Percentiles rank a stretch among this genome's conserved stretches.
phyloP scores from a whole-genome alignment of 2,888 invertebrate genomes.

The Melanchra persicariae region DNA sequence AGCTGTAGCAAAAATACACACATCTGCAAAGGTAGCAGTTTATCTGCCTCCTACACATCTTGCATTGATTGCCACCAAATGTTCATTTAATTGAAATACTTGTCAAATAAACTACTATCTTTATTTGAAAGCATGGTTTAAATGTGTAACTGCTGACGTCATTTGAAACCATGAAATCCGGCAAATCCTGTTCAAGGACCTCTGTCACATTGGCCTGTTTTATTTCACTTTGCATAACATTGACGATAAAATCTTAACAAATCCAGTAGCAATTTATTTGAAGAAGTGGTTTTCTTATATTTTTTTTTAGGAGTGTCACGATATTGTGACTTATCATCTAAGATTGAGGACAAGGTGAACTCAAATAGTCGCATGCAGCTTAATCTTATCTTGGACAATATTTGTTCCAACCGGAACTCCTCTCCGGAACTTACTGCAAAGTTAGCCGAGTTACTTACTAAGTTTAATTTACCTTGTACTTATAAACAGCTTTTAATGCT shows the following conservation, averaged over 20 bases:
- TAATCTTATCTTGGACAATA: conserved; percentile 57
- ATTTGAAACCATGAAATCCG: conserved; percentile 37
- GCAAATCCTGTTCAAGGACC: conserved; percentile 32
- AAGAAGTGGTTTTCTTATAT: conserved; percentile 19
- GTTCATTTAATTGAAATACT: conserved; percentile 34
- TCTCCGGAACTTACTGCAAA: conserved; percentile 39
- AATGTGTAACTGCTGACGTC: conserved; percentile 40
- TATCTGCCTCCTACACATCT: conserved; percentile 37
- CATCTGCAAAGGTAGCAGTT: conserved; percentile 18
- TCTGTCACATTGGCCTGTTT: conserved; percentile 38
- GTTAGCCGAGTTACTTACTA: conserved; percentile 16
- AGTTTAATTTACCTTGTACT: conserved; percentile 24
- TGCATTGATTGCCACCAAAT: conserved; percentile 37
- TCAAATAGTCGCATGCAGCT: conserved; percentile 39
- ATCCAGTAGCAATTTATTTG: conserved; percentile 46
- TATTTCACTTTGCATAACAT: conserved; percentile 40
- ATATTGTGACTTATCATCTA: conserved; percentile 39
- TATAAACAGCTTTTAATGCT: conserved; percentile 10
- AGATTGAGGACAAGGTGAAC: conserved; percentile 62
- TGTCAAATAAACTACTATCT: conserved; percentile 49
- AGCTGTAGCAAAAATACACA: conserved; percentile 25
- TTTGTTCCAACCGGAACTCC: conserved; percentile 50
- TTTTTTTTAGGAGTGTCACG: conserved; percentile 30
- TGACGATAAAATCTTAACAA: conserved; percentile 52
- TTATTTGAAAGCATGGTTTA: conserved; percentile 28